These are phyloP conservation scores for Numenius phaeopus DNA, from an alignment of 2,797 vertebrate genomes.

Conservation along the genomic window DNA sequence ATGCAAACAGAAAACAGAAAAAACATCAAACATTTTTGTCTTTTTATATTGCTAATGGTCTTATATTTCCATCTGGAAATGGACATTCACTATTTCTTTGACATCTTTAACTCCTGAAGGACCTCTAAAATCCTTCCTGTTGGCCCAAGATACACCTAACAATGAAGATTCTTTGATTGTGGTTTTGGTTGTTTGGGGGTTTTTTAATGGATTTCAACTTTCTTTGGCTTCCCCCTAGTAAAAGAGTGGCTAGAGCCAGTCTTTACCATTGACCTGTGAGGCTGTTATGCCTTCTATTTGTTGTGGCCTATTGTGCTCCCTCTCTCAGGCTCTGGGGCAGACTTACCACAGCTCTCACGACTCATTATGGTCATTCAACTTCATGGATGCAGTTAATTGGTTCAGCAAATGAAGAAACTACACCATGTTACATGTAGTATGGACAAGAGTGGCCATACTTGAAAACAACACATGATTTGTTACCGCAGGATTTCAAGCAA, in stretches of 20 bases:
- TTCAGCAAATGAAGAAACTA: background rate
- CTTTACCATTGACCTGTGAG: background rate
- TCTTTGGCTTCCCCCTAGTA: background rate
- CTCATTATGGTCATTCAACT: background rate
- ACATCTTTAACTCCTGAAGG: background rate
- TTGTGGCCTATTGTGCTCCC: rapidly evolving
- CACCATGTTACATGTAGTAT: background rate
- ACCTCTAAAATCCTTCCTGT: background rate
- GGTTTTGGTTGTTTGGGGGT: rapidly evolving
- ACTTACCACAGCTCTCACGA: background rate
- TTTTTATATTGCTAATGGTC: background rate
- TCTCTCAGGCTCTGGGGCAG: background rate
- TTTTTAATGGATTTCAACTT: background rate
- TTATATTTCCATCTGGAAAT: background rate
- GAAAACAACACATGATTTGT: background rate
- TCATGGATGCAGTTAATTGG: background rate
- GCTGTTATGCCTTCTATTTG: background rate
- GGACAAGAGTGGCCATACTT: background rate
- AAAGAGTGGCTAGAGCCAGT: background rate
- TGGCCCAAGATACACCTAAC: background rate
- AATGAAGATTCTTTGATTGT: background rate
- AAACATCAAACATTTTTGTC: background rate
- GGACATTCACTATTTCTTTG: background rate
- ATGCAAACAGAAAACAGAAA: background rate
- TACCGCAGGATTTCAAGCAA: background rate